Evolutionary conservation across 1,140 invertebrate genomes (phyloP).

Genomic region (Drosophila ananassae): DNA sequence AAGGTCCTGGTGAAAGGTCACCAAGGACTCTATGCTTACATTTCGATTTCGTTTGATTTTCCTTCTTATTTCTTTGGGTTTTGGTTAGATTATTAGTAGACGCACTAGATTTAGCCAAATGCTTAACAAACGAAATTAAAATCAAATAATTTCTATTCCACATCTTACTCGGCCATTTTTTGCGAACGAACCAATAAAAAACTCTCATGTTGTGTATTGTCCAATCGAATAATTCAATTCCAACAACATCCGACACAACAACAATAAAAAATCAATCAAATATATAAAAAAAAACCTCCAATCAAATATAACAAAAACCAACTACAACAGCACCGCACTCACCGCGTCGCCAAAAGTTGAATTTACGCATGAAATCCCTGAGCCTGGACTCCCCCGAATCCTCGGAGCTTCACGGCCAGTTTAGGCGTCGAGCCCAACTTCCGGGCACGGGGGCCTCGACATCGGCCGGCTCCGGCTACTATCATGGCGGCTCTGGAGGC

Average conservation of each 20-base stretch:
- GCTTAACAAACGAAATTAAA: conserved; percentile 74
- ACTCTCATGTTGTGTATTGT: conserved; percentile 58
- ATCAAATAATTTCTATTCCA: conserved; percentile 66
- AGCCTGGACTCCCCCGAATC: conserved; percentile 98
- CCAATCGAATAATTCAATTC: conserved; percentile 37
- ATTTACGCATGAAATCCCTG: conserved; percentile 98
- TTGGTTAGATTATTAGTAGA: conserved; percentile 57
- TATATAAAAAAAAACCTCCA: background rate
- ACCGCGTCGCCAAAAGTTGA: conserved; percentile 96
- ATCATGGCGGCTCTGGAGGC: conserved; percentile 84
- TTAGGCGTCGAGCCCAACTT: conserved; percentile 87
- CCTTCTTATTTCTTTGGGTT: conserved; percentile 29
- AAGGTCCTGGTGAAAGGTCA: conserved; percentile 27
- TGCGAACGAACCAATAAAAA: conserved; percentile 55
- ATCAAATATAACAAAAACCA: conserved; percentile 24
- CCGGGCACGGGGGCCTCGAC: conserved; percentile 61
- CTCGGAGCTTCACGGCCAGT: conserved; percentile 90
- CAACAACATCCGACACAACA: conserved; percentile 34
- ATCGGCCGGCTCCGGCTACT: conserved; percentile 69
- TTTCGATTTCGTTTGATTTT: conserved; percentile 41
- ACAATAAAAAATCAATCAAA: conserved; percentile 26
- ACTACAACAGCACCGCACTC: conserved; percentile 94
- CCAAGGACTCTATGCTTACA: conserved; percentile 25
- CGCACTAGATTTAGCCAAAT: conserved; percentile 47
- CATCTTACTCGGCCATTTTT: conserved; percentile 69